Base-by-base conservation (phyloP, 2,113 vertebrate genomes). In the Cebidichthys violaceus region DNA sequence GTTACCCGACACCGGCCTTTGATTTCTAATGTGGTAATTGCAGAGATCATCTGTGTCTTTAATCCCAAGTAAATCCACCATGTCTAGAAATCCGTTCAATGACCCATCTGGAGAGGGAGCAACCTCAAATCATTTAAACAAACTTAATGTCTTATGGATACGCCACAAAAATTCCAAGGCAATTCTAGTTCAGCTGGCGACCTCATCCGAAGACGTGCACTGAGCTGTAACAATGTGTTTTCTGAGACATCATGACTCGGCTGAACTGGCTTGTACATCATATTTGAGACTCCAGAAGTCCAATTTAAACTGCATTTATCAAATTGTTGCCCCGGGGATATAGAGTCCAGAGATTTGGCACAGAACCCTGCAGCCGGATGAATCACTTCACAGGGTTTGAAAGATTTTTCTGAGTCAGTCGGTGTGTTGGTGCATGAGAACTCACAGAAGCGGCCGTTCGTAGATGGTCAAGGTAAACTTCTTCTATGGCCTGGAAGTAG, bases 401-500 rank as follows among this genome's bases (percentile, higher is more conserved):
- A 1, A 61, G 5, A 57, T 45, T 66, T 18, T 3, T 39, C 2
- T 31, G 37, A 37, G 43, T 45, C 24, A 29, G 33, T 24, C 45
- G 24, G 33, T 66, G 35, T n/a, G 9, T n/a, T n/a, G 2, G 31
- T 31, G 47, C 31, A 4, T 15, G 13, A 67, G 41, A 45, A 92
- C 93, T 93, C 82, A 99, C 98, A 91, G 97, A 97, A 13, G 96
- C 93, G 0, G 97, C 98, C 0, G 97, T 98, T 54, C 97, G 96
- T 66, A 99, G 95, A 87, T 99, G 98, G 90, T 99, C 98, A 0
- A 97, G 99, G 85, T 99, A 99, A 54, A 99, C 98, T 61, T 99
- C 98, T 57, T 99, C 97, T 0, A 99, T 97, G 82, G 98, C 98
- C 93, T 99, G 98, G 92, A 99, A 99, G 79, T 99, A 99, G 89